Evolutionary conservation across 92 coral and sea anemone genomes (phyloP), one percentile per base, ranked within the genome.

Genomic region (Phenganax marumi): DNA sequence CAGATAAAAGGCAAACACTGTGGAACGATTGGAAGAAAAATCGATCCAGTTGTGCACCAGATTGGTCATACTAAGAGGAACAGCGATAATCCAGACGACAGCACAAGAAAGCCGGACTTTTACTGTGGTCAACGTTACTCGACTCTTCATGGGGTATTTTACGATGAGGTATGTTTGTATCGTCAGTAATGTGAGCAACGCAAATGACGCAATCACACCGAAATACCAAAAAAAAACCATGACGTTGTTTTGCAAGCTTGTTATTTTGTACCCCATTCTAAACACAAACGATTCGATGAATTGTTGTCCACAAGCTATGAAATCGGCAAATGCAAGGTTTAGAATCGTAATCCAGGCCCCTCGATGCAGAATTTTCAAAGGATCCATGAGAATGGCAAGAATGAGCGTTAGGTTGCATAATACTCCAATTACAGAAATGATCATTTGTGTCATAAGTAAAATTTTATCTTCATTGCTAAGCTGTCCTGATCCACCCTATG

Each of bases 51-150:
- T 33, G 43, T 33, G 43, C 4, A 33, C 43, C 43, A 33, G 43
- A 33, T 4, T 33, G 43, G 3, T 68, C 26, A 19, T 9, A 68
- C 49, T 11, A 6, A 21, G 8, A 2, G 90, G 92, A 33, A 33
- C 43, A 33, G 68, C 69, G 86, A 53, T 85, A 83, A 72, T 88
- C 92, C 84, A 92, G 84, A 78, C 88, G 86, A 90, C 87, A 55
- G 73, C 88, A 84, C 90, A 89, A 81, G 43, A 93, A 87, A 76
- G 81, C 91, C 68, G 86, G 90, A 48, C 73, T 90, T 0, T 96
- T 8, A 0, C 46, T 14, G 8, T 21, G 3, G 83, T 61, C 50
- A 78, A 62, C 10, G 61, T 62, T 3, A 49, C 19, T 14, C 68
- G 19, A 2, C 83, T 26, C 47, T 50, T 51, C 64, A 78, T 24